A percentile compares a stretch with the other conserved stretches of the same genome.
Conservation (phyloP, 2,888 invertebrate species). For the Drosophila mettleri region DNA sequence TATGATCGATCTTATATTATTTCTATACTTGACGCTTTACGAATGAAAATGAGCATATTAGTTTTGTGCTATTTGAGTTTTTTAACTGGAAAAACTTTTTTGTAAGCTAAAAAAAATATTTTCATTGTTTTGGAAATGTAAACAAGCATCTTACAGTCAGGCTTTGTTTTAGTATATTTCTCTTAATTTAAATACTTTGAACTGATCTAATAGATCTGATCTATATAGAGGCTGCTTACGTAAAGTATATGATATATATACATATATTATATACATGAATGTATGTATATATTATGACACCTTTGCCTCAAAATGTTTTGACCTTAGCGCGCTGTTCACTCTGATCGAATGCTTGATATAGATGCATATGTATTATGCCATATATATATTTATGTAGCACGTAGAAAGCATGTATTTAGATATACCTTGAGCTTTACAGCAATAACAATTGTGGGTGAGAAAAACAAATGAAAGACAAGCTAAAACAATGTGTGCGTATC, state of each 20-base stretch:
- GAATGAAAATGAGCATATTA: background rate
- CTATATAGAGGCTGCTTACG: conserved; percentile 19
- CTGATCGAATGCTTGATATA: conserved; percentile 22
- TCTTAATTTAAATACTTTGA: background rate
- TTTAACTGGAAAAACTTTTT: too few relatives aligned
- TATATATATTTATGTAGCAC: conserved; percentile 6
- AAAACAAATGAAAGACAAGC: conserved; percentile 64
- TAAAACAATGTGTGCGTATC: conserved; percentile 67
- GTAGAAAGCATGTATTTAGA: conserved; percentile 9
- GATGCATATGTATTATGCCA: conserved; percentile 1
- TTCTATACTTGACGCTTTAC: background rate
- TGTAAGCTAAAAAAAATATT: too few relatives aligned
- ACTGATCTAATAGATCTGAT: background rate
- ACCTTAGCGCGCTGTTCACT: conserved; percentile 41
- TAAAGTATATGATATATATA: conserved; percentile 13
- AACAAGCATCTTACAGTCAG: background rate
- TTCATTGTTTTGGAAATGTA: too few relatives aligned
- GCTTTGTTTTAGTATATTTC: background rate
- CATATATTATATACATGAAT: conserved; percentile 1
- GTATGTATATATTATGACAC: conserved; percentile 47
- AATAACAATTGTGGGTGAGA: conserved; percentile 50
- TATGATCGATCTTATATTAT: background rate
- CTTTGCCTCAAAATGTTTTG: conserved; percentile 44
- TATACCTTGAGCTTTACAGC: conserved; percentile 53
- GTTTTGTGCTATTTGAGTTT: background rate